Evolutionary conservation across 1,140 invertebrate species (phyloP).

Genomic region (Penaeus chinensis): DNA sequence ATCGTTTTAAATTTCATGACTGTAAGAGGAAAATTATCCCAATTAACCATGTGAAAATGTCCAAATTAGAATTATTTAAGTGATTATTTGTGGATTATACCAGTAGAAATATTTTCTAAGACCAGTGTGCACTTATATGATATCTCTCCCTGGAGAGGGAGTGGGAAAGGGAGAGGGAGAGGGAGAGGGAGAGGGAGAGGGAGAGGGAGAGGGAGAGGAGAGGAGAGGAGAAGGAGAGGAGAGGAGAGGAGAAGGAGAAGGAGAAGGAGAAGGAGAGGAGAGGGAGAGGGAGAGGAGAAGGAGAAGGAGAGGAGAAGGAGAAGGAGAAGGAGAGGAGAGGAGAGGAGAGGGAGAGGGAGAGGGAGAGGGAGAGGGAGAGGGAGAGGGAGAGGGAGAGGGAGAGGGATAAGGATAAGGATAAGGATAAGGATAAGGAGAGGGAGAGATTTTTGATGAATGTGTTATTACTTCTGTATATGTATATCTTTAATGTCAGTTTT

Average conservation of each 20-base stretch:
- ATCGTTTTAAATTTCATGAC: too few relatives aligned
- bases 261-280: neutral
- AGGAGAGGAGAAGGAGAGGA: too few relatives aligned
- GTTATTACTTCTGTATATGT: too few relatives aligned
- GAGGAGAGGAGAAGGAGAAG: neutral
- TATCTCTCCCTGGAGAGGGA: too few relatives aligned
- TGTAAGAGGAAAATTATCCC: too few relatives aligned
- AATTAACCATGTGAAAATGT: too few relatives aligned
- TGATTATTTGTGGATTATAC: too few relatives aligned
- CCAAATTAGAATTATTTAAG: too few relatives aligned
- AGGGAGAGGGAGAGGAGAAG: neutral
- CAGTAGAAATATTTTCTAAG: too few relatives aligned
- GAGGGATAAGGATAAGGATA: neutral
- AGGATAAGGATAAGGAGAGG: neutral
- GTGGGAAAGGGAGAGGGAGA: neutral
- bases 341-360: neutral
- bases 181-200: neutral
- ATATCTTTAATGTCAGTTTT: too few relatives aligned
- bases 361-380: neutral
- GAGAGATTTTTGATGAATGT: neutral
- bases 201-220: neutral
- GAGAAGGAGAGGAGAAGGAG: neutral
- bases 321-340: conserved; percentile 4
- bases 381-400: neutral
- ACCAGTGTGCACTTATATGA: too few relatives aligned